Conservation (phyloP, 2,113 vertebrate genomes). For the Pseudopipra pipra region DNA sequence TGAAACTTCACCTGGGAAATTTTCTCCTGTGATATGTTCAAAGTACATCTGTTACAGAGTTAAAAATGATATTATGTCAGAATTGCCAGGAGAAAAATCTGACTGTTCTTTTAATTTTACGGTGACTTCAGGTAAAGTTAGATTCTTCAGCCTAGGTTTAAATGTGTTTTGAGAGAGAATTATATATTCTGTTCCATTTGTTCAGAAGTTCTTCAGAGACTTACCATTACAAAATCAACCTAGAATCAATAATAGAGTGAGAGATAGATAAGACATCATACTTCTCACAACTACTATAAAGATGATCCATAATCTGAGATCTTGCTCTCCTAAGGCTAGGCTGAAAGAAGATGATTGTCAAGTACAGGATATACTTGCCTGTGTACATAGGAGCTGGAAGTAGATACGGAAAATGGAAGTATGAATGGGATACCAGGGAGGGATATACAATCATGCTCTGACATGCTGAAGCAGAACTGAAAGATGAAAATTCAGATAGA, state of each 20-base stretch:
- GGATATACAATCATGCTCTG: background rate
- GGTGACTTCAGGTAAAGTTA: background rate
- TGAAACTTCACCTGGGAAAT: background rate
- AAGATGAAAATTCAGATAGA: background rate
- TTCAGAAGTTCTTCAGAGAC: background rate
- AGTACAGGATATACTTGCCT: background rate
- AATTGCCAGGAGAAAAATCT: background rate
- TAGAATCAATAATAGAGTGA: background rate
- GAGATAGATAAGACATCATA: background rate
- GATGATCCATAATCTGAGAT: background rate
- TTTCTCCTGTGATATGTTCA: background rate
- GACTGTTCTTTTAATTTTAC: constrained; percentile 19
- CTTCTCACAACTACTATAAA: background rate
- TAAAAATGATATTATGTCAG: background rate
- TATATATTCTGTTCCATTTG: background rate
- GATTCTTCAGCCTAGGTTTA: background rate
- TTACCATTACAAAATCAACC: background rate
- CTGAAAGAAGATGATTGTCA: background rate
- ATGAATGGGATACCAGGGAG: background rate
- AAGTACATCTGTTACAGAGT: background rate
- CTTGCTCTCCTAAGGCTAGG: background rate
- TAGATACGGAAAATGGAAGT: background rate
- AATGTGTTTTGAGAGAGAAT: background rate
- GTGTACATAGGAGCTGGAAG: background rate
- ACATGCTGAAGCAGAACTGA: background rate